Conservation (phyloP, 2,797 vertebrate genomes). For the Notoglanidium macrostoma region DNA sequence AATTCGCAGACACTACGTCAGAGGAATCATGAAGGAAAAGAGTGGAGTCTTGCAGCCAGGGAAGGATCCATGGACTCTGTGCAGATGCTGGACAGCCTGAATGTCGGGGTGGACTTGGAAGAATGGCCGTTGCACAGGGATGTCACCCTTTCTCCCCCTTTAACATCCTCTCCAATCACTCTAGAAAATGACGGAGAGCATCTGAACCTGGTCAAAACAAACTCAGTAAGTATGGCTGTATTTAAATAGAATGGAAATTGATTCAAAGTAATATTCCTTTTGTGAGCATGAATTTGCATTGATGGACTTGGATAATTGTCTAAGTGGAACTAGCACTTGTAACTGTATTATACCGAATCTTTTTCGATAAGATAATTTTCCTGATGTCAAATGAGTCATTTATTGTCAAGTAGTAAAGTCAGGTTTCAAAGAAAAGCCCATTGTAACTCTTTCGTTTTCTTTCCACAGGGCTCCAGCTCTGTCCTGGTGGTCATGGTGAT, state of each 20-base stretch:
- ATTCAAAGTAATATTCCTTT: not conserved
- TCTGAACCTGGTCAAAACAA: slow-evolving; percentile 86
- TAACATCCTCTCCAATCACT: slow-evolving; percentile 90
- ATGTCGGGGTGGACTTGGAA: slow-evolving; percentile 88
- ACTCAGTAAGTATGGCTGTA: slow-evolving; percentile 82
- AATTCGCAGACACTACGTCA: slow-evolving; percentile 72
- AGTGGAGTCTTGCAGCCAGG: slow-evolving; percentile 67
- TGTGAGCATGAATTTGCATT: not conserved
- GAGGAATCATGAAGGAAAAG: slow-evolving; percentile 60
- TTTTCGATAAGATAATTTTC: not conserved
- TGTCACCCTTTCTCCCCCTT: slow-evolving; percentile 92
- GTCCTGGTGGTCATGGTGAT: slow-evolving; percentile 98
- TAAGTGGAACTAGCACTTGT: not conserved
- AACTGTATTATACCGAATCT: not conserved
- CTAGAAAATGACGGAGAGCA: slow-evolving; percentile 90
- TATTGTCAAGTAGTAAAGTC: not conserved
- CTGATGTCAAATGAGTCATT: slow-evolving; percentile 1
- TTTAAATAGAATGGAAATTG: not conserved
- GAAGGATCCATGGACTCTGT: slow-evolving; percentile 87
- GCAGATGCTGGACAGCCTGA: slow-evolving; percentile 95
- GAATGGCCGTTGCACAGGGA: slow-evolving; percentile 93
- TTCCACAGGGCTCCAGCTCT: slow-evolving; percentile 90
- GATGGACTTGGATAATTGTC: not conserved
- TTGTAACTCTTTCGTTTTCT: slow-evolving; percentile 50
- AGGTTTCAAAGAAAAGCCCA: slow-evolving; percentile 31